These are phyloP conservation scores for Parnassius orleans DNA, from an alignment of 2,888 invertebrate species.

Conservation along the genomic window DNA sequence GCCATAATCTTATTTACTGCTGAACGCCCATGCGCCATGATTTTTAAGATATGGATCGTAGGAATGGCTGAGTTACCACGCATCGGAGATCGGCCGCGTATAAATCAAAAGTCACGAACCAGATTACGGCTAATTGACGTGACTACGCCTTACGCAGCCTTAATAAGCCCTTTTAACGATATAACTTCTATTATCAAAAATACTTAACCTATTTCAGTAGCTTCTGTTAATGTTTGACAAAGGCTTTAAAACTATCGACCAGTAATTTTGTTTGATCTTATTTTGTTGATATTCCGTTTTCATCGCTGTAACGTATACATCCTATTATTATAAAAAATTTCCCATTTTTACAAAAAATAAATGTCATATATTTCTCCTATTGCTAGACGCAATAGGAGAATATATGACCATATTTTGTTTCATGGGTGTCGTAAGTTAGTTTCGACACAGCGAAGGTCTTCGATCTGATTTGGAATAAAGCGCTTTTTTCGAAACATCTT, in stretches of 20 bases:
- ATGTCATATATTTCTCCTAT: too few species aligned
- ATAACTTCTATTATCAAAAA: conserved; percentile 73
- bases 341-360: too few species aligned
- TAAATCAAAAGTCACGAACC: conserved; percentile 78
- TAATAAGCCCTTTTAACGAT: conserved; percentile 76
- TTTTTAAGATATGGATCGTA: conserved; percentile 55
- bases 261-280: conserved; percentile 25
- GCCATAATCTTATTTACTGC: conserved; percentile 62
- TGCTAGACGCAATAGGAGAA: too few species aligned
- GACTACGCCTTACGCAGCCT: conserved; percentile 61
- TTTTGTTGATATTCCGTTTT: conserved; percentile 23
- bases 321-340: too few species aligned
- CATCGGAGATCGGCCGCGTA: conserved; percentile 68
- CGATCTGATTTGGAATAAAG: too few species aligned
- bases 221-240: conserved; percentile 37
- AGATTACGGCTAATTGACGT: conserved; percentile 73
- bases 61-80: conserved; percentile 51
- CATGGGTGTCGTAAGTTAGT: too few species aligned
- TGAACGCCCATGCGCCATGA: conserved; percentile 45
- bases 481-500: too few species aligned
- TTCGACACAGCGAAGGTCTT: too few species aligned
- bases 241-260: conserved; percentile 28
- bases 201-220: conserved; percentile 72
- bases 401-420: too few species aligned
- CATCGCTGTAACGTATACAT: conserved; percentile 8